Evolutionary conservation across 2,113 vertebrate genomes (phyloP).

Genomic region (Pipra filicauda): DNA sequence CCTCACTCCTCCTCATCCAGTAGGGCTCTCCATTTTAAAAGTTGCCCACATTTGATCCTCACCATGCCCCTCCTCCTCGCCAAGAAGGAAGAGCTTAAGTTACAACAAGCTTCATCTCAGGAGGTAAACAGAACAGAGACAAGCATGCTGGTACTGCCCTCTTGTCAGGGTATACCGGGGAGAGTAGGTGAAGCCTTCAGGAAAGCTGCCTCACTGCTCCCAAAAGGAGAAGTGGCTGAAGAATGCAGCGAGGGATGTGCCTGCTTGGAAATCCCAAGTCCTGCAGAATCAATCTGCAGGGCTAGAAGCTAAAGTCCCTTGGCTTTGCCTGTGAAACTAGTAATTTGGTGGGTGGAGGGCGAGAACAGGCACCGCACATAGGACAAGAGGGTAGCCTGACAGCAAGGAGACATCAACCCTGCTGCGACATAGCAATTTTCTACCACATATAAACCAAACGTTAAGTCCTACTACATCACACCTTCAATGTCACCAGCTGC

Average conservation of each 20-base stretch:
- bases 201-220: background rate
- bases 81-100: background rate
- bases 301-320: background rate
- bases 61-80: background rate
- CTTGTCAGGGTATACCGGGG: background rate
- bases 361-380: accelerated
- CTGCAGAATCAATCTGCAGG: background rate
- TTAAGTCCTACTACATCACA: background rate
- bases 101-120: background rate
- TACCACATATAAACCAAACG: background rate
- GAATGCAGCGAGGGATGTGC: background rate
- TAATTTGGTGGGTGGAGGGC: background rate
- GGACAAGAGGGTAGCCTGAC: background rate
- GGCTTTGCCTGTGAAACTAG: background rate
- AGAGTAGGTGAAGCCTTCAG: background rate
- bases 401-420: background rate
- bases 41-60: background rate
- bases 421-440: background rate
- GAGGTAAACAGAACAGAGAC: background rate
- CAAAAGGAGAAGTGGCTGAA: background rate
- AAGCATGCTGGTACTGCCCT: background rate
- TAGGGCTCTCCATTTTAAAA: background rate
- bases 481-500: background rate
- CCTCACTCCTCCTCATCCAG: background rate
- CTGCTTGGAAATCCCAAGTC: background rate